Evolutionary conservation across 2,888 invertebrate species (phyloP), one percentile per base, ranked within the genome.

Genomic region (Parnassius mnemosyne): DNA sequence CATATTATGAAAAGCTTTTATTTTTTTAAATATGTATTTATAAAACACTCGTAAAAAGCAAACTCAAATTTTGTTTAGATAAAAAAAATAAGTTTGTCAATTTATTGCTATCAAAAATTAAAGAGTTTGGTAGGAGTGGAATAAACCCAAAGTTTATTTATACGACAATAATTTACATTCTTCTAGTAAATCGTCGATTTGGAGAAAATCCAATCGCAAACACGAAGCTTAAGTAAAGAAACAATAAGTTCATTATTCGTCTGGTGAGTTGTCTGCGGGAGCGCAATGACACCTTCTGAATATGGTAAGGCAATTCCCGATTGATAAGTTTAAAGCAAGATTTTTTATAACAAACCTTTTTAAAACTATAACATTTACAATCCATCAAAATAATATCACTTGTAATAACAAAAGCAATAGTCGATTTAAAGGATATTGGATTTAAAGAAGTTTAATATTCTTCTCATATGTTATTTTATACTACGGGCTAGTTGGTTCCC

Each of bases 171-270:
- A 66, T 69, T 67, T 71, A 69, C 63, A 63, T 68, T 66, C 43
- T 65, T 59, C 57, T 64, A 68, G 64, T 65, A 66, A 70, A 64
- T 68, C 64, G 67, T 69, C 65, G 66, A 69, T 72, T 77, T 79
- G 74, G 77, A 73, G 60, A 57, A 63, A 68, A 69, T 80, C 74
- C 76, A 80, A 75, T 72, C 69, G 64, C 66, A 63, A 57, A 69
- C 70, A 65, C 65, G 69, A 67, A 63, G 67, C 67, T 71, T 71
- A 67, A 47, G 55, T 52, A 56, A 53, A 60, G 59, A 69, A 68
- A 68, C 68, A 69, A 70, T 70, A 69, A 73, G 66, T 69, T 73
- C 67, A 67, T 65, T 67, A 74, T 74, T 72, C 68, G 77, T 77
- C 76, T 76, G 72, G 69, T 66, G 65, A 71, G 71, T 71, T 71